Evolutionary conservation across 1,140 invertebrate genomes (phyloP).

Genomic region (Bradysia coprophila): DNA sequence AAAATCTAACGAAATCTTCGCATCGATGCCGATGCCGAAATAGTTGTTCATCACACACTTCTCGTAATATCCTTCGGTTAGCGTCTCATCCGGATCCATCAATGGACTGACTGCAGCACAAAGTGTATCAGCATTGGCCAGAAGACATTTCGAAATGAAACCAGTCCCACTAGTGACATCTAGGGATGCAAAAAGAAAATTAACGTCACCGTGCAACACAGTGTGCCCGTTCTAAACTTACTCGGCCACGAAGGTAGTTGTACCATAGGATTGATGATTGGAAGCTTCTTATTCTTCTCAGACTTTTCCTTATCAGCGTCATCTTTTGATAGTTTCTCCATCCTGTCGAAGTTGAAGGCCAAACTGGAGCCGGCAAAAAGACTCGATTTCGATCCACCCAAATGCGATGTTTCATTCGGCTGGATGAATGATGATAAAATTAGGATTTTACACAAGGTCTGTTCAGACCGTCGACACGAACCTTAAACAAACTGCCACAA

Average conservation of each 20-base stretch:
- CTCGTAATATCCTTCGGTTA: slow-evolving; percentile 82
- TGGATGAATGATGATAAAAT: slow-evolving; percentile 9
- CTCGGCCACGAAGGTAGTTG: slow-evolving; percentile 72
- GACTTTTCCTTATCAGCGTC: slow-evolving; percentile 21
- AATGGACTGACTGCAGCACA: slow-evolving; percentile 86
- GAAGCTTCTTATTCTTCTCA: slow-evolving; percentile 44
- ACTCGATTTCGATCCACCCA: slow-evolving; percentile 34
- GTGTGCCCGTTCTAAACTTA: no score
- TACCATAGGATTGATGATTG: slow-evolving; percentile 80
- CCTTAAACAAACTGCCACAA: slow-evolving; percentile 55
- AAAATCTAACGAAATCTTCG: slow-evolving; percentile 94
- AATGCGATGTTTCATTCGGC: slow-evolving; percentile 31
- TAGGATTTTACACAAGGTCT: neutral
- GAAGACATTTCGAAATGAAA: slow-evolving; percentile 74
- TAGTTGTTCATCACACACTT: slow-evolving; percentile 98
- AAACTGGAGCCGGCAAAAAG: slow-evolving; percentile 22
- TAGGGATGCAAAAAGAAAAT: slow-evolving; percentile 19
- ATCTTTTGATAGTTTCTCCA: slow-evolving; percentile 12
- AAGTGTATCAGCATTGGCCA: slow-evolving; percentile 91
- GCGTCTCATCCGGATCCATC: slow-evolving; percentile 80
- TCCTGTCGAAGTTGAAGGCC: slow-evolving; percentile 13
- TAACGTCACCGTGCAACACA: no score
- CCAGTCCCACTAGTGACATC: slow-evolving; percentile 46
- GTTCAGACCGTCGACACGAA: slow-evolving; percentile 16
- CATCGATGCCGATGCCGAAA: slow-evolving; percentile 97